These are phyloP conservation scores for Chelmon rostratus DNA, from an alignment of 2,797 vertebrate species.

Conservation along the genomic window DNA sequence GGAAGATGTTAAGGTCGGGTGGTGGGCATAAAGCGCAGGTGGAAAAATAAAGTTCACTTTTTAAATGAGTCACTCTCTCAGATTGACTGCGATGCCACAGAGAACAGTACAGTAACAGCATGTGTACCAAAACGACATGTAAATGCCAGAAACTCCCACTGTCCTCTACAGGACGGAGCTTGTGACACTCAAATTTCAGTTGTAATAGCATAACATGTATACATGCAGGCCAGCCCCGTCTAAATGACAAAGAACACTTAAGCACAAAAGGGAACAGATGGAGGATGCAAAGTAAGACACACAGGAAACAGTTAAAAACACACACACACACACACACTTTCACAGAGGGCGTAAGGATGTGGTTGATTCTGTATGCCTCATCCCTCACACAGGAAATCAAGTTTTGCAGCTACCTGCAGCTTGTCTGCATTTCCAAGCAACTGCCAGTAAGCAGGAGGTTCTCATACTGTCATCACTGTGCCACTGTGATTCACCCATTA, in stretches of 20 bases:
- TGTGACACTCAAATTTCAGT: too few species aligned
- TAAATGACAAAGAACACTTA: neutral
- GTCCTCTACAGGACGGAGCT: too few species aligned
- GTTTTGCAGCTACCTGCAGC: constrained; percentile 1
- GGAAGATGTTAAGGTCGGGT: neutral
- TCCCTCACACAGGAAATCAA: neutral
- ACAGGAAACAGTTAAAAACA: neutral
- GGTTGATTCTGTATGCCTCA: neutral
- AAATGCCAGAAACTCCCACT: neutral
- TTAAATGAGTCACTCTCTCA: neutral
- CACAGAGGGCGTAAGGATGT: neutral
- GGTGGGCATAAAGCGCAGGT: too few species aligned
- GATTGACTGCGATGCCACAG: neutral
- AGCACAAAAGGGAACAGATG: neutral
- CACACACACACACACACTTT: neutral
- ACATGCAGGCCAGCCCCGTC: neutral
- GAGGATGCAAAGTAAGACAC: neutral
- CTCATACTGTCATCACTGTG: neutral
- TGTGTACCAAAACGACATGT: neutral
- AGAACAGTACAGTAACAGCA: neutral
- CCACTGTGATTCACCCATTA: neutral
- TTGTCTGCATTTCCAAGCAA: neutral
- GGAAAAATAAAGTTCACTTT: neutral
- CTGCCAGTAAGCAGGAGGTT: neutral
- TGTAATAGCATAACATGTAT: too few species aligned